Conservation (phyloP, 2,888 invertebrate species). For the Noctua comes region DNA sequence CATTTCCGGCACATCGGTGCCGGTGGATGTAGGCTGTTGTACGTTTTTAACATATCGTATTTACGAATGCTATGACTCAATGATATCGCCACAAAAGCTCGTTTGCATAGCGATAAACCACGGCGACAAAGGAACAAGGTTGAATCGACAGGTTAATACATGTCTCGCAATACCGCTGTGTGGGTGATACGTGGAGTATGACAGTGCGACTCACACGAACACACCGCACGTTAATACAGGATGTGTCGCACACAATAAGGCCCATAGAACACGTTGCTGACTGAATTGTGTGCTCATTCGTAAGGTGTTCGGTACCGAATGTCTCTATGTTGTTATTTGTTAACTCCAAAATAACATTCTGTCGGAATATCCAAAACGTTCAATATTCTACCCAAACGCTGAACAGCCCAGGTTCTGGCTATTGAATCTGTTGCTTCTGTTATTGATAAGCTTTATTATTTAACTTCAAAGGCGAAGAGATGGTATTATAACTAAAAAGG, state of each 20-base stretch:
- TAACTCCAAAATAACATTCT: constrained; percentile 50
- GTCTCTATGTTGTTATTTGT: constrained; percentile 52
- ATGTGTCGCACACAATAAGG: constrained; percentile 68
- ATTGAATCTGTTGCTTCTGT: constrained; percentile 21
- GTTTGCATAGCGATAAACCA: constrained; percentile 83
- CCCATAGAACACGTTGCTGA: constrained; percentile 58
- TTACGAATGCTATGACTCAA: constrained; percentile 76
- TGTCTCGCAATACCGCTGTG: constrained; percentile 73
- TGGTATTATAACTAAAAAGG: not conserved
- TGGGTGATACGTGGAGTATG: constrained; percentile 64
- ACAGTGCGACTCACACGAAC: constrained; percentile 61
- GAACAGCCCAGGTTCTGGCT: constrained; percentile 12
- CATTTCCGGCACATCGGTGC: constrained; percentile 56
- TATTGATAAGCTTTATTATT: constrained; percentile 11
- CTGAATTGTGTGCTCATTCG: constrained; percentile 70
- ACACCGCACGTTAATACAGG: constrained; percentile 68
- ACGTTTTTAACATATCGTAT: constrained; percentile 61
- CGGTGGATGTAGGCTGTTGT: constrained; percentile 52
- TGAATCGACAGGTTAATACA: constrained; percentile 87
- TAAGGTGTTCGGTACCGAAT: constrained; percentile 61
- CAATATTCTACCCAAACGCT: constrained; percentile 31
- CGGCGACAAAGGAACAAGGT: constrained; percentile 82
- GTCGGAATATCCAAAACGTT: constrained; percentile 32
- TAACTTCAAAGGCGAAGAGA: constrained; percentile 16
- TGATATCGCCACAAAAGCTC: constrained; percentile 79